Evolutionary conservation across 2,888 invertebrate species (phyloP).

Genomic region (Habrosyne pyritoides): DNA sequence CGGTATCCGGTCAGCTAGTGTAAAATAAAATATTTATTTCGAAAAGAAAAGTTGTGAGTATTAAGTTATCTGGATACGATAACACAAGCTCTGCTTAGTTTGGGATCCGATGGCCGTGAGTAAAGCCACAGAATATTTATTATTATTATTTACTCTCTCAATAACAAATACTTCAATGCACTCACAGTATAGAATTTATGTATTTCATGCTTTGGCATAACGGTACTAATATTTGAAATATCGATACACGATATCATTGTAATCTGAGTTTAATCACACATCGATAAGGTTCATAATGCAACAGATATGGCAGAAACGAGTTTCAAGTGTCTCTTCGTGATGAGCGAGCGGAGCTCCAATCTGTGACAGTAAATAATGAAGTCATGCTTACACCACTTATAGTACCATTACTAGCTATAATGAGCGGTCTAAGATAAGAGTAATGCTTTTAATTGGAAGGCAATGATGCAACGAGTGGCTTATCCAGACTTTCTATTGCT

Average conservation of each 20-base stretch:
- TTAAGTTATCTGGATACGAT: too few species aligned
- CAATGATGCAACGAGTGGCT: slow-evolving; percentile 24
- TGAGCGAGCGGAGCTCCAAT: slow-evolving; percentile 54
- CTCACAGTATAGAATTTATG: background rate
- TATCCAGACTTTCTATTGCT: background rate
- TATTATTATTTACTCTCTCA: too few species aligned
- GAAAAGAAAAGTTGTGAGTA: too few species aligned
- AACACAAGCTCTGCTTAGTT: too few species aligned
- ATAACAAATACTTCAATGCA: background rate
- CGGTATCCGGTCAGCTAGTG: too few species aligned
- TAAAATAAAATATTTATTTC: too few species aligned
- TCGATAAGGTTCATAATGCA: background rate
- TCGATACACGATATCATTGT: background rate
- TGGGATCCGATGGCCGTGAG: too few species aligned
- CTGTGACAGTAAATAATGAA: slow-evolving; percentile 74
- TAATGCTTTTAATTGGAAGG: slow-evolving; percentile 73
- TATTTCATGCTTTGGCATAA: background rate
- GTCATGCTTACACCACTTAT: slow-evolving; percentile 64
- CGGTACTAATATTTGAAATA: slow-evolving; percentile 9
- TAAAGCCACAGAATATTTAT: too few species aligned
- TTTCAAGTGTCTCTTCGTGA: slow-evolving; percentile 49
- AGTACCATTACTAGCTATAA: slow-evolving; percentile 66
- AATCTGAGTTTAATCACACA: background rate
- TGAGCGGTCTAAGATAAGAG: slow-evolving; percentile 66
- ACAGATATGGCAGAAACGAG: slow-evolving; percentile 33